phyloP scores from a whole-genome alignment of 1,140 invertebrate genomes.

The Philopotamus ludificatus region DNA sequence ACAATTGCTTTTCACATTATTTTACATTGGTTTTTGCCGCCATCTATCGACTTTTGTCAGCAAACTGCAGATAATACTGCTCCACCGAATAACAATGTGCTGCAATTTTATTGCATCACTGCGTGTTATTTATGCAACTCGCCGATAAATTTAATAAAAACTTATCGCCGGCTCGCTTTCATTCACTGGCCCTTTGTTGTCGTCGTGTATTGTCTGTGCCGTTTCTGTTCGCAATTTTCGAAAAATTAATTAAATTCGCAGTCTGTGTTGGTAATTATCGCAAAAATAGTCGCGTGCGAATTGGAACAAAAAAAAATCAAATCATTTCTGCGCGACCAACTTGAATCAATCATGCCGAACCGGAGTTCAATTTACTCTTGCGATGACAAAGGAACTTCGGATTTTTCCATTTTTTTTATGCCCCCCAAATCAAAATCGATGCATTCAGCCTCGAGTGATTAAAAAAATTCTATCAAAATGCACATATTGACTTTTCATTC shows the following conservation, averaged over 20 bases:
- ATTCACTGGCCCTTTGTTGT: background rate
- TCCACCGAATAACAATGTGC: conserved; percentile 1
- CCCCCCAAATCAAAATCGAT: conserved; percentile 15
- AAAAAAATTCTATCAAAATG: conserved; percentile 18
- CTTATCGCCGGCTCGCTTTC: background rate
- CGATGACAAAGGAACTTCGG: conserved; percentile 15
- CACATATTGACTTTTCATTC: too few relatives aligned
- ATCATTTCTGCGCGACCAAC: conserved; percentile 23
- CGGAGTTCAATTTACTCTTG: conserved; percentile 36
- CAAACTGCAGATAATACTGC: background rate
- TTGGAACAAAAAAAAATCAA: conserved; percentile 6
- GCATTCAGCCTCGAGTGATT: conserved; percentile 8
- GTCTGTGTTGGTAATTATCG: conserved; percentile 2
- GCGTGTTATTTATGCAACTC: conserved; percentile 26
- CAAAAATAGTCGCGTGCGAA: background rate
- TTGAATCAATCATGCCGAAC: conserved; percentile 36
- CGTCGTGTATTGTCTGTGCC: background rate
- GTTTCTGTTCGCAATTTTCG: background rate
- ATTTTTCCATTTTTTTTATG: conserved; percentile 25
- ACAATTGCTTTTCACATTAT: conserved; percentile 33
- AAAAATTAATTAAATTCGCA: background rate
- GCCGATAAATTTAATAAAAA: conserved; percentile 35
- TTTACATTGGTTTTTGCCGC: conserved; percentile 34
- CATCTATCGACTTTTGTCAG: conserved; percentile 25
- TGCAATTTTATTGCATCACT: conserved; percentile 24